A percentile compares a stretch with the other conserved stretches of the same genome.
Conservation (phyloP, 1,140 invertebrate species). For the Drosophila auraria region DNA sequence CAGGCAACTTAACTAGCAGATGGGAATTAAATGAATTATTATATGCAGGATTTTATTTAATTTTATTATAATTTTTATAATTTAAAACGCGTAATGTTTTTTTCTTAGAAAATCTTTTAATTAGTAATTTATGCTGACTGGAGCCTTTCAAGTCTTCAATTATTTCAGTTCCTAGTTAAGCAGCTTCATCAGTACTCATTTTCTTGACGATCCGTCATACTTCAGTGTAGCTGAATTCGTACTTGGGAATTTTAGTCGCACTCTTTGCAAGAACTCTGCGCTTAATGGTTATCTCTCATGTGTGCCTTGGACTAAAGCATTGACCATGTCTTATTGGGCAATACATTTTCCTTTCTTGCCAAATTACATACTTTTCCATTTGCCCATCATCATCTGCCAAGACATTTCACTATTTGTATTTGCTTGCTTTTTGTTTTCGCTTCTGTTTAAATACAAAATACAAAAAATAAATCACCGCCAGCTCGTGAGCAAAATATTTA, state of each 20-base stretch:
- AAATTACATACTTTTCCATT: neutral
- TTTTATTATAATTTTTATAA: too few relatives aligned
- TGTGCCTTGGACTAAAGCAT: neutral
- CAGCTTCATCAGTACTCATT: too few relatives aligned
- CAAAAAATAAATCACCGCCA: conserved; percentile 8
- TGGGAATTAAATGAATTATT: neutral
- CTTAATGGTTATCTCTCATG: too few relatives aligned
- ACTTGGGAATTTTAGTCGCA: too few relatives aligned
- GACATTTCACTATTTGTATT: conserved; percentile 9
- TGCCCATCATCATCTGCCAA: conserved; percentile 4
- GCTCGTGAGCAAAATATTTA: conserved; percentile 36
- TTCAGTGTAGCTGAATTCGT: too few relatives aligned
- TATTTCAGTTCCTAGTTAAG: too few relatives aligned
- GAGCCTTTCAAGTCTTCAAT: too few relatives aligned
- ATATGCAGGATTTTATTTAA: neutral
- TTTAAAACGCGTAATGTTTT: too few relatives aligned
- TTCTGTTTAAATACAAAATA: neutral
- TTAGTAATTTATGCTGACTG: too few relatives aligned
- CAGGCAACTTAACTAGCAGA: neutral
- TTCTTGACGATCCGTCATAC: too few relatives aligned
- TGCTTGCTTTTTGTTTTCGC: conserved; percentile 1
- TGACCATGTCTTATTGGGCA: neutral
- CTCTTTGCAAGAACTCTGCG: too few relatives aligned
- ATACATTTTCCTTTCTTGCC: neutral
- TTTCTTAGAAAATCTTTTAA: neutral